phyloP scores from a whole-genome alignment of 2,888 invertebrate genomes.

The Heliconius cydno region DNA sequence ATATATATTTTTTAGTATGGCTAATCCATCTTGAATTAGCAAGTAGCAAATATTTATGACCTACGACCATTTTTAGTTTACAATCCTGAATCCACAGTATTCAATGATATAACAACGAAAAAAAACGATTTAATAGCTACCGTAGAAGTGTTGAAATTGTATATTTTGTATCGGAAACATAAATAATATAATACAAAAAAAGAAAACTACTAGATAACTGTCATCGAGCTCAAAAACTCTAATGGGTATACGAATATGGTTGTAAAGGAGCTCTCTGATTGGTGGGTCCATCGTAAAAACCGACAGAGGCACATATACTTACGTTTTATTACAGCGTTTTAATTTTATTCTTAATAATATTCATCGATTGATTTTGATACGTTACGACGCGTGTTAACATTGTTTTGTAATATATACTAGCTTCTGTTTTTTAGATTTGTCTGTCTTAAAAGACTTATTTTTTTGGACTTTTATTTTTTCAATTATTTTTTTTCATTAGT shows the following conservation, averaged over 20 bases:
- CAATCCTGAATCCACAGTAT: not conserved
- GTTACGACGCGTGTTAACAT: conserved; percentile 33
- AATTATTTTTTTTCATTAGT: not conserved
- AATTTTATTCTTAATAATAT: conserved; percentile 34
- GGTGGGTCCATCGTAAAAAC: conserved; percentile 27
- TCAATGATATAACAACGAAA: not conserved
- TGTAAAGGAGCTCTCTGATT: not conserved
- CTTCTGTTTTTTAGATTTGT: not conserved
- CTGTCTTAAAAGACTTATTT: not conserved
- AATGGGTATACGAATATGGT: conserved; percentile 9
- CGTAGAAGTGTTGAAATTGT: conserved; percentile 4
- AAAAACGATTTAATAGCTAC: not conserved
- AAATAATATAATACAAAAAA: conserved; percentile 18
- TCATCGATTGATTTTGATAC: conserved; percentile 27
- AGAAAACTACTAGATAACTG: conserved; percentile 11
- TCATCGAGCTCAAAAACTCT: not conserved
- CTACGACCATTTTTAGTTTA: not conserved
- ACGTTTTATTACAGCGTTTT: conserved; percentile 32
- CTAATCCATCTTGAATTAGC: not conserved
- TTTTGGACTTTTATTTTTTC: not conserved
- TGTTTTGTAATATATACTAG: conserved; percentile 13
- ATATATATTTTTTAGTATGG: no score
- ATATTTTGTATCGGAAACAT: conserved; percentile 24
- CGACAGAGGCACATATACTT: conserved; percentile 1
- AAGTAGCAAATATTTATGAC: not conserved